Conservation (phyloP, 2,797 vertebrate species). For the Rhyacichthys aspro region DNA sequence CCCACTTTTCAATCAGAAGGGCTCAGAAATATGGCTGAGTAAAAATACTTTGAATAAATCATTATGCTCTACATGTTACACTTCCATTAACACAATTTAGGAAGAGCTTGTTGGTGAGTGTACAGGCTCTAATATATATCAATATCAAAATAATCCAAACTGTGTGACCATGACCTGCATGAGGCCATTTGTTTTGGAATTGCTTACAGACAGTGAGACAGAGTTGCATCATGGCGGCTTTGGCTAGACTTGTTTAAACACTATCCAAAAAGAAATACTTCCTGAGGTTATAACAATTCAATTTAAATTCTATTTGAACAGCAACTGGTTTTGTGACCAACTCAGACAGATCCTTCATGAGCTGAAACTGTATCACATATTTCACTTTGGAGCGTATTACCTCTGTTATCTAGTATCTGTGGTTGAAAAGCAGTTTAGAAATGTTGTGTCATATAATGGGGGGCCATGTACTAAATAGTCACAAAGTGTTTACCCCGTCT, state of each 20-base stretch:
- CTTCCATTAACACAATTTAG: background rate
- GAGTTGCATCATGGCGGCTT: conserved; percentile 17
- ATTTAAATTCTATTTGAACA: too few relatives aligned
- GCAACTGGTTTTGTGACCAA: too few relatives aligned
- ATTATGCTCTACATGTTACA: background rate
- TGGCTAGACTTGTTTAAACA: background rate
- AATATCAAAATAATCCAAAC: background rate
- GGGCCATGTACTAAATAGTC: background rate
- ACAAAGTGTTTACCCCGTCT: background rate
- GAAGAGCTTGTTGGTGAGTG: background rate
- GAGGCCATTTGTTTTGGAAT: conserved; percentile 1
- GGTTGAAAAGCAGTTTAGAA: too few relatives aligned
- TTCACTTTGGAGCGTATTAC: too few relatives aligned
- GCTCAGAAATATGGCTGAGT: conserved; percentile 6
- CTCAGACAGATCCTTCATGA: too few relatives aligned
- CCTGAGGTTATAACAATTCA: background rate
- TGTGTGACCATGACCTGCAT: background rate
- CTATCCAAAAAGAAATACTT: background rate
- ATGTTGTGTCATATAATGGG: background rate
- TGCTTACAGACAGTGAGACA: background rate
- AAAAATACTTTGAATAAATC: background rate
- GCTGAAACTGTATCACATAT: too few relatives aligned
- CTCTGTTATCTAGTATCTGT: too few relatives aligned
- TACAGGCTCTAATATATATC: background rate
- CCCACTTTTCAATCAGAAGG: background rate